Percentiles rank a stretch among this genome's conserved stretches.
phyloP scores from a whole-genome alignment of 2,888 invertebrate genomes.

The Epistrophe eligans region DNA sequence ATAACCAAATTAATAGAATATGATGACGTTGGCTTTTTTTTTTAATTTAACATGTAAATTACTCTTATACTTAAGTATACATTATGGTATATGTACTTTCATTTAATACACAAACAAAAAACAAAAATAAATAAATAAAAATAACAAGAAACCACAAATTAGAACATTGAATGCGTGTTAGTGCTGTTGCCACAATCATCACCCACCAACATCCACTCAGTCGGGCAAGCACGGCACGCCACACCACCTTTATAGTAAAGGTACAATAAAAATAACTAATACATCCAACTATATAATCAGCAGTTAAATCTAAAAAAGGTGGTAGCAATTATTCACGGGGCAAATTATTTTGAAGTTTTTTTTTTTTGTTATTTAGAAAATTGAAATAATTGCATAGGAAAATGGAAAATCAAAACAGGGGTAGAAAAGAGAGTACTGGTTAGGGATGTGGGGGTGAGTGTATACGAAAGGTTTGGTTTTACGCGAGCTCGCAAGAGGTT shows the following conservation, averaged over 20 bases:
- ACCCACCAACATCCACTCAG: not conserved
- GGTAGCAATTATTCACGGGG: constrained; percentile 9
- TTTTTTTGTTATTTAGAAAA: not conserved
- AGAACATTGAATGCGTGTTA: constrained; percentile 12
- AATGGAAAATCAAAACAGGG: not conserved
- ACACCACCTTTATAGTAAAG: not conserved
- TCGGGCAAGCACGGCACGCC: not conserved
- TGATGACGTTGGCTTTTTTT: not conserved
- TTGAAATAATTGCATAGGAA: constrained; percentile 16
- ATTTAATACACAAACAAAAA: not conserved
- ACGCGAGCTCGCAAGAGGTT: too few species aligned
- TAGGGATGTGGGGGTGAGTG: too few species aligned
- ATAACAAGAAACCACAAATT: constrained; percentile 1
- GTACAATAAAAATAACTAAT: not conserved
- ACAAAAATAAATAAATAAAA: constrained; percentile 1
- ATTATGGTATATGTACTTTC: not conserved
- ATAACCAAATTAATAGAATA: too few species aligned
- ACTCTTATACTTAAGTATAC: constrained; percentile 8
- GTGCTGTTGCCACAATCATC: not conserved
- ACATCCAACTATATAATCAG: constrained; percentile 1
- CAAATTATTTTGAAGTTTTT: constrained; percentile 4
- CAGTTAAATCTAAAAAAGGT: not conserved
- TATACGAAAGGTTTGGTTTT: not conserved
- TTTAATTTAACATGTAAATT: not conserved
- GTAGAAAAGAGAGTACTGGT: not conserved